Base-by-base conservation (phyloP, 2,113 vertebrate genomes). In the Psittacara wagleri region DNA sequence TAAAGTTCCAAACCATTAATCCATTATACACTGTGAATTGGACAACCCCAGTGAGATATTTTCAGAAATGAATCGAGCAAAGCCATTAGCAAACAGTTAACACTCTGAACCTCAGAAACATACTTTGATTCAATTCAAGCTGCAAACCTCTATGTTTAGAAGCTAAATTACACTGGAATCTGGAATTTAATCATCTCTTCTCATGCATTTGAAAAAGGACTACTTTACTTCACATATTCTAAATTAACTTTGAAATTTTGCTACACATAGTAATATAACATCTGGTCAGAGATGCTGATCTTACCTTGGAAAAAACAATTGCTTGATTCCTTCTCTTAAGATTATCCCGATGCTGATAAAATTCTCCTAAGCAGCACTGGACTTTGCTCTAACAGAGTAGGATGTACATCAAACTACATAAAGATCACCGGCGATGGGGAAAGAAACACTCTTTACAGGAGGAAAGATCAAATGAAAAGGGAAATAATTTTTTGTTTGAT, bases 291-390 rank as follows among this genome's bases (percentile, higher is more conserved):
- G 94, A 96, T 74, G 83, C 91, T 95, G 96, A 96, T 96, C 88
- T 97, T 97, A 94, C 90, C 91, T 96, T 83, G 66, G 97, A 97
- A 77, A 98, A 97, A 98, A 95, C 98, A 98, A 98, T 97, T 97
- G 96, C 96, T 97, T 93, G 90, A 96, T 95, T 97, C 73, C 51
- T 92, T 31, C 85, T 93, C 75, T 84, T 91, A 97, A 95, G 91
- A 95, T 83, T 97, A 96, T 91, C 90, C 93, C 94, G 93, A 91
- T 80, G 91, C 72, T 86, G 94, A 87, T 96, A 68, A 86, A 89
- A 92, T 96, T 96, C 96, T 94, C 94, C 88, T 74, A 81, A 77
- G 82, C 63, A 92, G 74, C 82, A 64, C 69, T 95, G 84, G 83
- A 94, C 64, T 91, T 69, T 23, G 43, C 80, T 93, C 83, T 92